Evolutionary conservation across 2,113 vertebrate species (phyloP).

Genomic region (Melanerpes aurifrons): DNA sequence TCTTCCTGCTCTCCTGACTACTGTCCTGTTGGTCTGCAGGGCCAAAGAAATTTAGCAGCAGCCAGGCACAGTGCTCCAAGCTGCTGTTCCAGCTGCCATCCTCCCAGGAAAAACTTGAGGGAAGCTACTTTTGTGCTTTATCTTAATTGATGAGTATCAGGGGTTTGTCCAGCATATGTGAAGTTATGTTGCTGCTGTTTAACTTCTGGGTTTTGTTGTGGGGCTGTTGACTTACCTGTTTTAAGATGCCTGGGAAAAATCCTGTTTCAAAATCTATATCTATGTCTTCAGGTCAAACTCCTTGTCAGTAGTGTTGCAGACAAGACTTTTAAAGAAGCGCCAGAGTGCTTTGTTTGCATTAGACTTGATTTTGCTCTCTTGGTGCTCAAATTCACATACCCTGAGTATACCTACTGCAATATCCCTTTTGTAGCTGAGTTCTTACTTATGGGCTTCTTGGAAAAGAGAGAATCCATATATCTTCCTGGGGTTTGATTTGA

Average conservation of each 20-base stretch:
- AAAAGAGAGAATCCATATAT: neutral
- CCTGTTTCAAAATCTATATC: neutral
- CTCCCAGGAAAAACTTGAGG: neutral
- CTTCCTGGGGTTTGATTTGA: neutral
- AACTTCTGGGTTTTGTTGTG: neutral
- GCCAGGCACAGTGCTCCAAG: neutral
- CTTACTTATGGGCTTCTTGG: neutral
- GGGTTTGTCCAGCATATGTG: neutral
- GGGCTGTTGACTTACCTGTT: neutral
- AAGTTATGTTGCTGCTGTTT: neutral
- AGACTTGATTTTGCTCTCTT: neutral
- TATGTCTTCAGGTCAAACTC: neutral
- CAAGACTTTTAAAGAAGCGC: neutral
- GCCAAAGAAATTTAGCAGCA: neutral
- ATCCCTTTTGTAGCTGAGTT: neutral
- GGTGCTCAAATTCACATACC: neutral
- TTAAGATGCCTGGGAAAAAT: neutral
- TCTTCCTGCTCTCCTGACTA: neutral
- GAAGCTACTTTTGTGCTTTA: neutral
- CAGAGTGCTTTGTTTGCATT: neutral
- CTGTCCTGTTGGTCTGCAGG: neutral
- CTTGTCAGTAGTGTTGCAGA: neutral
- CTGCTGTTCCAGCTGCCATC: neutral
- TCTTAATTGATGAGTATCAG: neutral
- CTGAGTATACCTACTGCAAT: neutral